Percentiles rank a stretch among this genome's conserved stretches.
These are phyloP conservation scores for Drosophila lutescens DNA, from an alignment of 2,888 invertebrate genomes.

Conservation along the genomic window DNA sequence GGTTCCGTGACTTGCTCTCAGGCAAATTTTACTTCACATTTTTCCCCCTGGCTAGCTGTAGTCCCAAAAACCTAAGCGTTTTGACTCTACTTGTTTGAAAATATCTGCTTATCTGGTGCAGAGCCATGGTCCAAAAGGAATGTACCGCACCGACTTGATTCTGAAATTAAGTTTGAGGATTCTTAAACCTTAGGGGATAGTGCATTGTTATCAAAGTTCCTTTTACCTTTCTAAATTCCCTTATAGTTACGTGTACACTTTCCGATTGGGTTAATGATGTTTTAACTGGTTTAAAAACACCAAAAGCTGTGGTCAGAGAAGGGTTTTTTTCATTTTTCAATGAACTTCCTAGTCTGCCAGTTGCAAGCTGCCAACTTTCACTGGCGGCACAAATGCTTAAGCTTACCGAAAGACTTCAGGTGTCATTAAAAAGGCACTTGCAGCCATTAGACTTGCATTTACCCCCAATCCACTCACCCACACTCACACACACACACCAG, in stretches of 20 bases:
- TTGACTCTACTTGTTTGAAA: constrained; percentile 28
- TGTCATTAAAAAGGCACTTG: constrained; percentile 49
- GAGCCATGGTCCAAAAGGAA: not conserved
- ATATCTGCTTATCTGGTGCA: not conserved
- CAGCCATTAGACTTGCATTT: constrained; percentile 53
- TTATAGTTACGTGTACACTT: not conserved
- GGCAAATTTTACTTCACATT: constrained; percentile 61
- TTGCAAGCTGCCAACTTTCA: constrained; percentile 11
- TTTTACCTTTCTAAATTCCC: not conserved
- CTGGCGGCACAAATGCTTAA: constrained; percentile 19
- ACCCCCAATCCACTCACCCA: constrained; percentile 20
- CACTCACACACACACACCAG: constrained; percentile 7
- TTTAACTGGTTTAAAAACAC: not conserved
- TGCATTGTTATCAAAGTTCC: no score
- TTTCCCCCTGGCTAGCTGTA: constrained; percentile 40
- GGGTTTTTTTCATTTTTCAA: constrained; percentile 10
- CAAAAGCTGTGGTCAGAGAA: constrained; percentile 1
- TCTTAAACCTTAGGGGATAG: not conserved
- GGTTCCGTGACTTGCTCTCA: constrained; percentile 12
- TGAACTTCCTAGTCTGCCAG: constrained; percentile 4
- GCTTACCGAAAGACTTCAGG: constrained; percentile 41
- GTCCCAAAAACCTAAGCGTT: constrained; percentile 55
- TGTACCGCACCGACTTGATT: not conserved
- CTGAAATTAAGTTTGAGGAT: not conserved
- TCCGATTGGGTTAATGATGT: not conserved